These are phyloP conservation scores for Siniperca scherzeri DNA, from an alignment of 2,797 vertebrate species.

Conservation along the genomic window DNA sequence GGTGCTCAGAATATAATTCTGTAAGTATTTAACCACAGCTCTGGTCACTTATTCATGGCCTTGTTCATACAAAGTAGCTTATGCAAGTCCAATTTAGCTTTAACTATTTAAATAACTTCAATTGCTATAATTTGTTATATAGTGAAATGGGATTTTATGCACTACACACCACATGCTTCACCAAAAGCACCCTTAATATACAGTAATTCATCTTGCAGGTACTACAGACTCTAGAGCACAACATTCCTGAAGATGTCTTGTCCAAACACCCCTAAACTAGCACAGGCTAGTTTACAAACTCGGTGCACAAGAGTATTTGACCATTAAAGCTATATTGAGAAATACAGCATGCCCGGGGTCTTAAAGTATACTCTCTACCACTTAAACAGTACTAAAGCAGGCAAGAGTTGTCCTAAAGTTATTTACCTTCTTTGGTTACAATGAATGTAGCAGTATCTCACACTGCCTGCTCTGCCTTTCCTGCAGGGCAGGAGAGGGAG, in stretches of 20 bases:
- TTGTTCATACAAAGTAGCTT: not conserved
- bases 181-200: constrained; percentile 7
- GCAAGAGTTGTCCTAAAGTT: constrained; percentile 42
- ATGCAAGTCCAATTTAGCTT: not conserved
- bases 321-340: constrained; percentile 32
- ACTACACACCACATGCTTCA: constrained; percentile 2
- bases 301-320: constrained; percentile 14
- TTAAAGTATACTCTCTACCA: constrained; percentile 31
- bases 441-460: constrained; percentile 88
- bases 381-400: constrained; percentile 49
- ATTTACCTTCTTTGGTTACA: constrained; percentile 91
- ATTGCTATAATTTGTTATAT: not conserved
- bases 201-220: constrained; percentile 7
- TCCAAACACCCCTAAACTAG: constrained; percentile 26
- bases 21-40: not conserved
- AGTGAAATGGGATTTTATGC: not conserved
- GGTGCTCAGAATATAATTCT: not conserved
- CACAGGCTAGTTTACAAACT: constrained; percentile 21
- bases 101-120: not conserved
- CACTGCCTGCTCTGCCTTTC: constrained; percentile 88
- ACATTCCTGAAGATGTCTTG: constrained; percentile 29
- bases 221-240: not conserved
- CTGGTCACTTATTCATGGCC: not conserved
- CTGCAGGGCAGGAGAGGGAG: constrained; percentile 84
- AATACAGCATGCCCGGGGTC: constrained; percentile 55